These are phyloP conservation scores for Suillia variegata DNA, from an alignment of 2,888 invertebrate species.

Conservation along the genomic window DNA sequence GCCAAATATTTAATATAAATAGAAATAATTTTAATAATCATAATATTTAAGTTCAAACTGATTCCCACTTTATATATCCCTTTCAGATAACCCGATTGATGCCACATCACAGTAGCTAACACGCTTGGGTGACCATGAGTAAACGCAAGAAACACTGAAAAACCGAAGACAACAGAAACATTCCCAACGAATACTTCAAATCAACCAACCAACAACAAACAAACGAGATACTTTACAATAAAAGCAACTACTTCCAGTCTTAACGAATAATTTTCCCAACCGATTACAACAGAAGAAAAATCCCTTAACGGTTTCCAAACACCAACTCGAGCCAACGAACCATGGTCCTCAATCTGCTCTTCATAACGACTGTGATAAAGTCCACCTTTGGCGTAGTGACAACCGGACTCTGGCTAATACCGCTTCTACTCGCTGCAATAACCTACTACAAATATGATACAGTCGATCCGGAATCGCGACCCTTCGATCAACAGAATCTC, in stretches of 20 bases:
- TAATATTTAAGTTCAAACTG: too few relatives aligned
- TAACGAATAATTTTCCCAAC: neutral
- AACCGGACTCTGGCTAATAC: constrained; percentile 84
- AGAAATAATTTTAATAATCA: too few relatives aligned
- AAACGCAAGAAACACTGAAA: neutral
- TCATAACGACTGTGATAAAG: constrained; percentile 79
- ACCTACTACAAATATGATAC: constrained; percentile 81
- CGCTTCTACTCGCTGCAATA: constrained; percentile 79
- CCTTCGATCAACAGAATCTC: constrained; percentile 72
- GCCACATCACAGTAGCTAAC: neutral
- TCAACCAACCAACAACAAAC: neutral
- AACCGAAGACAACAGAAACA: too few relatives aligned
- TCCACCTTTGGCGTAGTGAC: constrained; percentile 74
- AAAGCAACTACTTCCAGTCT: neutral
- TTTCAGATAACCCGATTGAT: neutral
- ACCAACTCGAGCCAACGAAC: too few relatives aligned
- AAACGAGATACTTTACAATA: too few relatives aligned
- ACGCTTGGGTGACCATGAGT: neutral
- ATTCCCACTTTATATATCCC: too few relatives aligned
- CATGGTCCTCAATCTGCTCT: constrained; percentile 78
- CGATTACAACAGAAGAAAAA: neutral
- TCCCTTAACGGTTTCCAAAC: too few relatives aligned
- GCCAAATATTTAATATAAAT: neutral
- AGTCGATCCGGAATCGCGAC: constrained; percentile 79
- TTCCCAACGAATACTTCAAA: too few relatives aligned